Evolutionary conservation across 1,140 invertebrate species (phyloP), one percentile per base, ranked within the genome.

Genomic region (Himalopsyche phryganea): DNA sequence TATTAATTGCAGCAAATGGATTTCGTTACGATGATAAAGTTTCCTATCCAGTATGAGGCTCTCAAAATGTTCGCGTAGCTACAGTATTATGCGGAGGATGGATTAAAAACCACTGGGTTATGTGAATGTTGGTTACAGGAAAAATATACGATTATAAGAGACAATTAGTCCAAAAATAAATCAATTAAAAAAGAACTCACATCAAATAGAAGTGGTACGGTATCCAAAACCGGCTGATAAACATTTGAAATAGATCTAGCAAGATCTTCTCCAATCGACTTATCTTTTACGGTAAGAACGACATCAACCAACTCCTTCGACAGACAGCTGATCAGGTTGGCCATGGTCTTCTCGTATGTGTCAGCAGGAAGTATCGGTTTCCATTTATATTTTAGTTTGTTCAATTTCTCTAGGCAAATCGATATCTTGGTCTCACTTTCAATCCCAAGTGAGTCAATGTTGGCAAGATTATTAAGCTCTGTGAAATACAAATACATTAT

Each of bases 311-410:
- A 50, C 23, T 53, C 53, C 18, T 57, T 48, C 9, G 47, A 38
- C 11, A 64, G 51, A 48, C 53, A 57, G 18, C 42, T 19, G 0
- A 71, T 57, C 4, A 78, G 60, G 0, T 71, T 68, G 33, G 69
- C 71, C 17, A 77, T 57, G 2, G 71, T 68, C 46, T 70, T 66
- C 18, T 75, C 68, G 47, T 75, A 78, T 69, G 75, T 76, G 4
- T 65, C 60, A 0, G 46, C 18, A 0, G 76, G 74, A 10, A 78
- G 65, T 0, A 75, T 56, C 41, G 66, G 56, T 11, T 62, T 56
- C 76, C 76, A 78, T 11, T 60, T 59, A 1, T 48, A 41, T 33
- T 71, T 69, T 0, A 77, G 58, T 9, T 69, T 66, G 23, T 66
- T 67, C 60, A 77, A 64, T 7, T 69, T 44, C 6, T 58, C 66